Percentiles rank a stretch among this genome's conserved stretches.
phyloP scores from a whole-genome alignment of 1,140 invertebrate genomes.

The Tetraneura akinire region DNA sequence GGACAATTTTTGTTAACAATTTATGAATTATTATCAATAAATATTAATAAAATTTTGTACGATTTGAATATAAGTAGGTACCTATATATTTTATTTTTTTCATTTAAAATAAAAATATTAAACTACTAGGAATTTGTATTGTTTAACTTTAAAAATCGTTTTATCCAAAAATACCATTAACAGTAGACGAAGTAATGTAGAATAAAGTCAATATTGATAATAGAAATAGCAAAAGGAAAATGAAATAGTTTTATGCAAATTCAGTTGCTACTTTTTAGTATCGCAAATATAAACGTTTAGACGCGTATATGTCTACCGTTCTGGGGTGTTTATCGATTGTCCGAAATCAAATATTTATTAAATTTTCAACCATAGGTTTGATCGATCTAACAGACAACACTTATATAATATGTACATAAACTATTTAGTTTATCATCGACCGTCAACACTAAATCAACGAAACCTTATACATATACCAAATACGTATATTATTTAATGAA shows the following conservation, averaged over 20 bases:
- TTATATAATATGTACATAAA: neutral
- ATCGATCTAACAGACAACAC: neutral
- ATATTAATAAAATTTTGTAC: too few species aligned
- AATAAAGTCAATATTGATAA: neutral
- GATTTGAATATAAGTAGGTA: too few species aligned
- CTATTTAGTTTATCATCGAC: neutral
- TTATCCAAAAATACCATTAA: too few species aligned
- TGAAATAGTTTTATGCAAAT: neutral
- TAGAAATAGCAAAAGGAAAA: neutral
- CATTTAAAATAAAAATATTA: too few species aligned
- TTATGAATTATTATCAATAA: too few species aligned
- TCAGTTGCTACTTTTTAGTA: neutral
- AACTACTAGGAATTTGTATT: too few species aligned
- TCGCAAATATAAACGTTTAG: neutral
- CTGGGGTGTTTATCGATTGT: neutral
- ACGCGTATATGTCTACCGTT: neutral
- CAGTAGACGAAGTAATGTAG: too few species aligned
- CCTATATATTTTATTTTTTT: too few species aligned
- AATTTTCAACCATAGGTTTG: too few species aligned
- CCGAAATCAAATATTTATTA: neutral
- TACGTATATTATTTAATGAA: too few species aligned
- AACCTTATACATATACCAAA: neutral
- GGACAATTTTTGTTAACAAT: too few species aligned
- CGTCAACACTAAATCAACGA: neutral
- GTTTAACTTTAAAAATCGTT: too few species aligned